Evolutionary conservation across 2,888 invertebrate species (phyloP), one percentile per base, ranked within the genome.

Genomic region (Cheilosia grossa): DNA sequence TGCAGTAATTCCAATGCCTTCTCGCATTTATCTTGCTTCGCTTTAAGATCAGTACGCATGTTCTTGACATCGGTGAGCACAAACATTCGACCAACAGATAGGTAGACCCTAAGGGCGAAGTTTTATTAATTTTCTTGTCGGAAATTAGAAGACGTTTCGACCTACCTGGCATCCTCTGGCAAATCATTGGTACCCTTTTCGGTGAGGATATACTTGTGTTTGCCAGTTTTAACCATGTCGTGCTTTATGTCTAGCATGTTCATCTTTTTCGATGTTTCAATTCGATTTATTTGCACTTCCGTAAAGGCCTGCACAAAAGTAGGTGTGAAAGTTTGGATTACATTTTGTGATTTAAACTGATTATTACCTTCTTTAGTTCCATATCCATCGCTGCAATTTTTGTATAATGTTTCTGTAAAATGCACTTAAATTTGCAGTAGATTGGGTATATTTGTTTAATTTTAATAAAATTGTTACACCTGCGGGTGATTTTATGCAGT

Each of bases 11-110:
- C 95, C 37, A 96, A 95, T 90, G 96, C 94, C 90, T 96, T 93
- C 90, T 96, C 93, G 89, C 94, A 93, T 75, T 90, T 90, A 21
- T 92, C 93, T 90, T 93, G 94, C 89, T 93, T 94, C 88, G 92
- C 93, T 70, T 94, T 93, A 19, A 97, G 91, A 87, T 94, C 94
- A 10, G 92, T 91, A 81, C 94, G 94, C 80, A 96, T 94, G 85
- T 93, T 93, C 3, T 93, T 91, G 1, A 94, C 93, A 49, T 95
- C 94, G 30, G 95, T 94, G 37, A 95, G 91, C 5, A 96, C 92
- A 90, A 97, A 97, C 96, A 96, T 96, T 87, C 97, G 93, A 0
- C 97, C 97, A 6, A 97, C 94, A 4, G 96, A 94, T 89, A 90
- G 87, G 63, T 91, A 92, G 0, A 92, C 92, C 66, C 92, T 92